phyloP scores from a whole-genome alignment of 2,888 invertebrate genomes.

The Netelia melanura region DNA sequence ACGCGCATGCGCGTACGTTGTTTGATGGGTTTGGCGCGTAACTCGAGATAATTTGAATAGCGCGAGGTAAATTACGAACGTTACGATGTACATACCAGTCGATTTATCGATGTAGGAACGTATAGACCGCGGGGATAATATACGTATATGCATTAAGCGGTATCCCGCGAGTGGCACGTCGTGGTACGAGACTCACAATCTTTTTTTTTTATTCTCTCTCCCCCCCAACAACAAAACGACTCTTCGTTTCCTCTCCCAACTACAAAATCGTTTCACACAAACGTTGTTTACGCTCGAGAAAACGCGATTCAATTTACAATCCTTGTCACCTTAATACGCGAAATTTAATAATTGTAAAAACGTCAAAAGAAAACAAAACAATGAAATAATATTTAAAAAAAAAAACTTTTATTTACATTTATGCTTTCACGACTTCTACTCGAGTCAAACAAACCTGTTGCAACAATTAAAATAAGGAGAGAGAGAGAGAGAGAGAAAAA shows the following conservation, averaged over 20 bases:
- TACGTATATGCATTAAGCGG: not conserved
- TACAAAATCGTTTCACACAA: not conserved
- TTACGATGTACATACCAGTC: not conserved
- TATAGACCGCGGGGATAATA: not conserved
- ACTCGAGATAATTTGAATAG: too few species aligned
- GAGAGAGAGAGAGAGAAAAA: too few species aligned
- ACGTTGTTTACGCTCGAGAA: too few species aligned
- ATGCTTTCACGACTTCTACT: conserved; percentile 49
- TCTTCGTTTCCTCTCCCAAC: too few species aligned
- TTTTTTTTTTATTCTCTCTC: not conserved
- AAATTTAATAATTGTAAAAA: not conserved
- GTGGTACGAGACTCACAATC: conserved; percentile 52
- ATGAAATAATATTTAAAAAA: not conserved
- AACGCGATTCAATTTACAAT: not conserved
- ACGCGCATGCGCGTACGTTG: not conserved
- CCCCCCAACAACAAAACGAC: not conserved
- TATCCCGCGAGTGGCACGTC: conserved; percentile 56
- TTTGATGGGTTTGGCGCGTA: not conserved
- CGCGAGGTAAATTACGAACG: too few species aligned
- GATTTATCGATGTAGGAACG: not conserved
- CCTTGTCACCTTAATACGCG: not conserved
- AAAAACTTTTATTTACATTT: conserved; percentile 4
- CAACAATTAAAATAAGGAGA: conserved; percentile 27
- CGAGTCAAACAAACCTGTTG: not conserved
- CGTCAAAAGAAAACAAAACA: not conserved